Evolutionary conservation across 2,888 invertebrate species (phyloP).

Genomic region (Melieria omissa): DNA sequence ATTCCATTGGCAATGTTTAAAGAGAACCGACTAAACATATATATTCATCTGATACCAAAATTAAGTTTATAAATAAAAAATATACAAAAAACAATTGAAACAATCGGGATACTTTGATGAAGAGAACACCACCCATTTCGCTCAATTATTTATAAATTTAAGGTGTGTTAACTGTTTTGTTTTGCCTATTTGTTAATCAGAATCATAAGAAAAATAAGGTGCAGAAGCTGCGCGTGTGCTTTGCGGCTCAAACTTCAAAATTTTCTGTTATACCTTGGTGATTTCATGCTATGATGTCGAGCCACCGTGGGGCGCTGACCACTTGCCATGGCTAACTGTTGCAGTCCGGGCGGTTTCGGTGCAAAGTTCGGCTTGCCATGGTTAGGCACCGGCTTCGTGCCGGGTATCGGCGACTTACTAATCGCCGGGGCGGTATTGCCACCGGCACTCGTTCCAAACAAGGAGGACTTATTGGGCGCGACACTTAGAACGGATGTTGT

Average conservation of each 20-base stretch:
- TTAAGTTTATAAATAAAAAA: no score
- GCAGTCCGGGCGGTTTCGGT: constrained; percentile 80
- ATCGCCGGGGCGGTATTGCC: constrained; percentile 36
- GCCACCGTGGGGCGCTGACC: constrained; percentile 70
- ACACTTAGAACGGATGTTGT: constrained; percentile 46
- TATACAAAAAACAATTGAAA: no score
- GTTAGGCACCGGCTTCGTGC: constrained; percentile 61
- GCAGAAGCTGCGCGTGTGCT: background rate
- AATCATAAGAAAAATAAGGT: background rate
- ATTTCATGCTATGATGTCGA: constrained; percentile 86
- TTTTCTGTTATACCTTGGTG: constrained; percentile 72
- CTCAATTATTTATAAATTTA: no score
- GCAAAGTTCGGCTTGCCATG: constrained; percentile 86
- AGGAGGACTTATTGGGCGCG: constrained; percentile 64
- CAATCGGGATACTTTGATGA: no score
- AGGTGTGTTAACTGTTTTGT: no score
- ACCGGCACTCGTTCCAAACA: constrained; percentile 54
- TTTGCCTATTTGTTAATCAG: no score
- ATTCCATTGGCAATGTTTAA: no score
- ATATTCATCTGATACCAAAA: no score
- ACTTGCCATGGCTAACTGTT: constrained; percentile 64
- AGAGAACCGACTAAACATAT: no score
- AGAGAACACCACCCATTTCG: no score
- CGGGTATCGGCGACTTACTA: constrained; percentile 45
- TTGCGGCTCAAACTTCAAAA: background rate